Percentiles rank a stretch among this genome's conserved stretches.
Conservation (phyloP, 2,113 vertebrate species). For the Tupaia chinensis region DNA sequence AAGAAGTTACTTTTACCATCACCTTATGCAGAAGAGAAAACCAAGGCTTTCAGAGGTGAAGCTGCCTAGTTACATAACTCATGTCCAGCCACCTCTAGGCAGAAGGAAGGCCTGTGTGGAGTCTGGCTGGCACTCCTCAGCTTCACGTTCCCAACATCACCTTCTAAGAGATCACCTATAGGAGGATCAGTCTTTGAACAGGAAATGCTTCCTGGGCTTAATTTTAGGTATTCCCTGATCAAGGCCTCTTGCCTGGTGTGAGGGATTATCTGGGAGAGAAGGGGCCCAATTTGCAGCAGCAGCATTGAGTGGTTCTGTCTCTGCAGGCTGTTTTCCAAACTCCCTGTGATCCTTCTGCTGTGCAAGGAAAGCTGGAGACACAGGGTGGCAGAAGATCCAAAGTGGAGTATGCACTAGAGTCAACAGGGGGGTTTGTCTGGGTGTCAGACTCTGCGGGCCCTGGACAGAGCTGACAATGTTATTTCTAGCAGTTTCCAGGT, state of each 20-base stretch:
- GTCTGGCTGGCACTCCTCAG: too few relatives aligned
- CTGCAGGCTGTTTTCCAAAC: neutral
- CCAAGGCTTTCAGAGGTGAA: neutral
- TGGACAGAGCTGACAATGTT: neutral
- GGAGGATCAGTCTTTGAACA: accelerated
- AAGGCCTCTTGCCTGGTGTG: neutral
- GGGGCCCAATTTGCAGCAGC: accelerated
- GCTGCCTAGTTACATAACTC: neutral
- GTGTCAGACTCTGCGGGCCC: accelerated
- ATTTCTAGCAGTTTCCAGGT: neutral
- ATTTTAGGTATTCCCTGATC: too few relatives aligned
- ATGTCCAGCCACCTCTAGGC: neutral
- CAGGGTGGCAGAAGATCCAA: too few relatives aligned
- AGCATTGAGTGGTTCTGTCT: neutral
- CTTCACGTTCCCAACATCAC: neutral
- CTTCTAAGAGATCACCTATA: neutral
- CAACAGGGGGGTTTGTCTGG: neutral
- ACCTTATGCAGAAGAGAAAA: neutral
- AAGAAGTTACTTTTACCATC: neutral
- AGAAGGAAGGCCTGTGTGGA: neutral
- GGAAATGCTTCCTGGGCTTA: neutral
- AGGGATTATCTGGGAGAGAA: neutral
- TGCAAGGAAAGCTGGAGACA: too few relatives aligned
- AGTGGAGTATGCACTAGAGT: neutral
- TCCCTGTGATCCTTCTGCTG: accelerated